Base-by-base conservation (phyloP, 2,113 vertebrate species). In the Azemiops feae region DNA sequence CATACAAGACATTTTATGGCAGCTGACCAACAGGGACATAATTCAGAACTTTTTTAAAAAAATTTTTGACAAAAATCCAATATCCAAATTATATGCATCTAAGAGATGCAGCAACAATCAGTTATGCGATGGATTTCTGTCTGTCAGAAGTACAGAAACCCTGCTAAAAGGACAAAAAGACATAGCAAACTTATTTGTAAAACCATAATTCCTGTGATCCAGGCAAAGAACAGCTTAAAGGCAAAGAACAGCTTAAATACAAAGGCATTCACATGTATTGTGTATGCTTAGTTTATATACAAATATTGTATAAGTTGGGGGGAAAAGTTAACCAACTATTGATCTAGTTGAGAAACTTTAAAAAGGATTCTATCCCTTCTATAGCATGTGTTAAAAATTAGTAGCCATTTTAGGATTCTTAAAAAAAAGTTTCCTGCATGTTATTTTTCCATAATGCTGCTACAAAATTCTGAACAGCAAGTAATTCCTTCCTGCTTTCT, bases 401-500 rank as follows among this genome's bases (percentile, higher is more conserved):
- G 91, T 91, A 85, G 54, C 92, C 16, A 58, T 69, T 85, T 94
- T 91, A 50, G 57, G 64, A 94, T 93, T 92, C 92, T 92, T 81
- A 69, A 87, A 85, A 74, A 85, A 9, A 92, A 90, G 85, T 85
- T 85, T 92, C 92, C 43, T 60, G 43, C 91, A 43, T 30, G 23
- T 81, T 92, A 34, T 54, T 92, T 93, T 89, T 64, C 93, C 93
- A 91, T 88, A 74, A 74, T 23, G 52, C 52, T 89, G 90, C 86
- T 85, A 57, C 12, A 58, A 60, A 89, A 54, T 34, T 87, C 57
- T 92, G 74, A 55, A 57, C 27, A 57, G 85, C 95, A 25, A 91
- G 91, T 54, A 93, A 95, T 95, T 96, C 95, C 25, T 94, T 88
- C 30, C 85, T 94, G 94, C 64, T 89, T 30, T 81, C 69, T 81